These are phyloP conservation scores for Eueremaeus valkanovi DNA, from an alignment of 2,888 invertebrate genomes.

Conservation along the genomic window DNA sequence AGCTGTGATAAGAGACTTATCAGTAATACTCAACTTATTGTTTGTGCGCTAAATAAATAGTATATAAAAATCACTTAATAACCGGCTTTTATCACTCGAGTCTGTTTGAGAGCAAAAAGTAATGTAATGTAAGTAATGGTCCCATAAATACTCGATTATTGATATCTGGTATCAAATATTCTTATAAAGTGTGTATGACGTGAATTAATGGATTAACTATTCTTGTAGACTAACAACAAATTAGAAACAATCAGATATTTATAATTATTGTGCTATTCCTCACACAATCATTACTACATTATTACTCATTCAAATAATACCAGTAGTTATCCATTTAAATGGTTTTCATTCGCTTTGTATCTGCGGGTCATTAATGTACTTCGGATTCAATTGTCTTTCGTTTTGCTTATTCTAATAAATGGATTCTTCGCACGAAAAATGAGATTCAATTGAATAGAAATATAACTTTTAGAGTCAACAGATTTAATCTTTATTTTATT, in stretches of 20 bases:
- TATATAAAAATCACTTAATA: slow-evolving; percentile 19
- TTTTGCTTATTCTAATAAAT: background rate
- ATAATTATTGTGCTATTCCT: too few species aligned
- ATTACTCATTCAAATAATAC: slow-evolving; percentile 11
- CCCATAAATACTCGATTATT: background rate
- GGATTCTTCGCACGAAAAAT: background rate
- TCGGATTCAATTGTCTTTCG: background rate
- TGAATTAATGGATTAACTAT: slow-evolving; percentile 31
- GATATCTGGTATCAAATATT: background rate
- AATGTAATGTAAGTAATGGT: background rate
- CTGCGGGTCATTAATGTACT: background rate
- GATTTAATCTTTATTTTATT: background rate
- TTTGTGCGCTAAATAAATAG: slow-evolving; percentile 32
- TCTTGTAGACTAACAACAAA: slow-evolving; percentile 2
- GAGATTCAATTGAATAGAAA: too few species aligned
- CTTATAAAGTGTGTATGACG: slow-evolving; percentile 1
- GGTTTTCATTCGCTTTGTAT: too few species aligned
- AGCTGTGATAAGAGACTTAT: slow-evolving; percentile 10
- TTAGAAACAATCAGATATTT: too few species aligned
- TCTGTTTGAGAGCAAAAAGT: background rate
- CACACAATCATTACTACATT: too few species aligned
- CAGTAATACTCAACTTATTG: slow-evolving; percentile 17
- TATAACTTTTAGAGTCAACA: too few species aligned
- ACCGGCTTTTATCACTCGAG: background rate
- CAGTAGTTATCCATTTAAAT: slow-evolving; percentile 7